Conservation (phyloP, 2,888 invertebrate species). For the Sepioteuthis lessoniana region DNA sequence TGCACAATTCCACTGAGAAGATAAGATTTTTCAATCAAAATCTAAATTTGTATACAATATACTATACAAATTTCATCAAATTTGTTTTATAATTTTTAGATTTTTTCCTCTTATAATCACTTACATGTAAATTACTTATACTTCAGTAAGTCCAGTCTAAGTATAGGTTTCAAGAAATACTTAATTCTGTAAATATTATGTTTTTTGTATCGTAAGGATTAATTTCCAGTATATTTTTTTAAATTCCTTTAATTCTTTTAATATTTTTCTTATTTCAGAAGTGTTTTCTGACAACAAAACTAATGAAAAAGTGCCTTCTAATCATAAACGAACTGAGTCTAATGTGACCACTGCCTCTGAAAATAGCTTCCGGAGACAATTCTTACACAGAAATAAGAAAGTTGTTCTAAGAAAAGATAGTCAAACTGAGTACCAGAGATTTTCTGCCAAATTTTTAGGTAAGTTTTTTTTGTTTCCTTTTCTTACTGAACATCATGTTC, state of each 20-base stretch:
- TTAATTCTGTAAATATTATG: no score
- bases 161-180: no score
- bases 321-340: constrained; percentile 64
- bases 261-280: background rate
- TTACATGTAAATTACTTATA: no score
- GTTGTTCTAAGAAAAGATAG: constrained; percentile 66
- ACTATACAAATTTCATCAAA: no score
- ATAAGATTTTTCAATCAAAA: no score
- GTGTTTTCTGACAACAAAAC: constrained; percentile 15
- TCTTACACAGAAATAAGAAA: constrained; percentile 60
- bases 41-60: no score
- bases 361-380: constrained; percentile 63
- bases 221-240: background rate
- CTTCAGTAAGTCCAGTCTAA: no score
- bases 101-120: no score
- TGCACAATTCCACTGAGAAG: no score
- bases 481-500: background rate
- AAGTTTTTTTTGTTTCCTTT: constrained; percentile 43
- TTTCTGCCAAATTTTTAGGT: constrained; percentile 66
- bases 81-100: no score
- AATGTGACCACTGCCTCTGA: constrained; percentile 66
- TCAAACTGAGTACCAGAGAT: constrained; percentile 66
- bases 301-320: constrained; percentile 44
- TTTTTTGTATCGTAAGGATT: no score
- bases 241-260: background rate